Evolutionary conservation across 2,888 invertebrate species (phyloP).

Genomic region (Nomada ruficornis): DNA sequence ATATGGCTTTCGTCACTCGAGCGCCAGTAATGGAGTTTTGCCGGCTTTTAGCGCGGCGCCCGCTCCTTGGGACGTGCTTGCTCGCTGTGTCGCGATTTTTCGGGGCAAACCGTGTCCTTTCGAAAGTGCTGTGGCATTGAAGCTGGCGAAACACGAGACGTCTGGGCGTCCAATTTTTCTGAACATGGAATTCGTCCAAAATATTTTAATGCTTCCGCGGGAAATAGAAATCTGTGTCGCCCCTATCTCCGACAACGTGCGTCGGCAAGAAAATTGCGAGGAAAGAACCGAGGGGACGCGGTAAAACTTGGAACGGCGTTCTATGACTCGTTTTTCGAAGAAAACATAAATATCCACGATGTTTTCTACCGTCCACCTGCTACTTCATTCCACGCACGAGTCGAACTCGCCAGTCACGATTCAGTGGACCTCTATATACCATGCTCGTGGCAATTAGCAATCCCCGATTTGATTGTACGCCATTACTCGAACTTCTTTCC

Average conservation of each 20-base stretch:
- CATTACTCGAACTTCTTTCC: constrained; percentile 14
- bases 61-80: not conserved
- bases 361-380: constrained; percentile 13
- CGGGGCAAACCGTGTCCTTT: not conserved
- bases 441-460: constrained; percentile 70
- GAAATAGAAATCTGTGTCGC: not conserved
- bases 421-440: constrained; percentile 1
- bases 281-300: not conserved
- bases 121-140: not conserved
- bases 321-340: not conserved
- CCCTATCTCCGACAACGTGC: not conserved
- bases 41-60: not conserved
- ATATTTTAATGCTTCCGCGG: too few relatives aligned
- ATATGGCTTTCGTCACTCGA: constrained; percentile 13
- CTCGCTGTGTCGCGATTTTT: not conserved
- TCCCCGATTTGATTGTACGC: constrained; percentile 74
- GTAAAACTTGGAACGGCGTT: constrained; percentile 20
- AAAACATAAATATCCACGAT: constrained; percentile 6
- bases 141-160: not conserved
- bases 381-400: constrained; percentile 3
- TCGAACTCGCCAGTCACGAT: constrained; percentile 24
- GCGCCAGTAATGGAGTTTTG: constrained; percentile 7
- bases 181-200: too few relatives aligned
- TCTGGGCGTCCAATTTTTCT: too few relatives aligned
- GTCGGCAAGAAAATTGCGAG: constrained; percentile 15